A percentile compares a stretch with the other conserved stretches of the same genome.
Evolutionary conservation across 1,140 invertebrate species (phyloP).

Genomic region (Orchestia grillus): DNA sequence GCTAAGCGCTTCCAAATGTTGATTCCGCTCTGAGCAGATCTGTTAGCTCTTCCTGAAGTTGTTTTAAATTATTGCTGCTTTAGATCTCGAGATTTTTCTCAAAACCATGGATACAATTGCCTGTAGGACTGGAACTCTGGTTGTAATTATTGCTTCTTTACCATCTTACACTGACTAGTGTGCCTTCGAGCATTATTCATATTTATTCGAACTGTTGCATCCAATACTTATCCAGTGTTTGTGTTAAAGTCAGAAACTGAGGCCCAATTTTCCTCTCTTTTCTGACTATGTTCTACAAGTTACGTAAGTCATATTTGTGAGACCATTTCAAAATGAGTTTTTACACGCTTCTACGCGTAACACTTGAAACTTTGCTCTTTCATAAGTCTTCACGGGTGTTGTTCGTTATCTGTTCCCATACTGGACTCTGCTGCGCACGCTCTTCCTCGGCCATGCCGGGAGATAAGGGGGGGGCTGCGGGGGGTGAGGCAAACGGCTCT

Average conservation of each 20-base stretch:
- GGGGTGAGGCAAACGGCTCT: not conserved
- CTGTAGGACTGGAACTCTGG: not conserved
- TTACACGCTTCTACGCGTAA: not conserved
- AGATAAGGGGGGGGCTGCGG: not conserved
- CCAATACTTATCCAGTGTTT: not conserved
- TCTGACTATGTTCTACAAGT: too few species aligned
- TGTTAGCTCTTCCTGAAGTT: not conserved
- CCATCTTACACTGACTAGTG: not conserved
- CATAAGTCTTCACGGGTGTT: not conserved
- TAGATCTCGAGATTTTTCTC: not conserved
- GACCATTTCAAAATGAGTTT: too few species aligned
- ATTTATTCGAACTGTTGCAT: not conserved
- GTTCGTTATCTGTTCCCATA: not conserved
- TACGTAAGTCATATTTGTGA: too few species aligned
- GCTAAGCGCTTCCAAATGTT: not conserved
- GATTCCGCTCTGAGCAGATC: not conserved
- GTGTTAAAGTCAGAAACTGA: not conserved
- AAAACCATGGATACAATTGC: not conserved
- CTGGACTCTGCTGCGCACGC: not conserved
- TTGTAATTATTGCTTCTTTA: not conserved
- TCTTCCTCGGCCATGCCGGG: not conserved
- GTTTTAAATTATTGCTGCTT: not conserved
- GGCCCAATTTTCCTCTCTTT: not conserved
- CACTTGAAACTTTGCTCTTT: not conserved
- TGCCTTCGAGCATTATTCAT: not conserved